Evolutionary conservation across 1,140 invertebrate species (phyloP), one percentile per base, ranked within the genome.

Genomic region (Apis dorsata): DNA sequence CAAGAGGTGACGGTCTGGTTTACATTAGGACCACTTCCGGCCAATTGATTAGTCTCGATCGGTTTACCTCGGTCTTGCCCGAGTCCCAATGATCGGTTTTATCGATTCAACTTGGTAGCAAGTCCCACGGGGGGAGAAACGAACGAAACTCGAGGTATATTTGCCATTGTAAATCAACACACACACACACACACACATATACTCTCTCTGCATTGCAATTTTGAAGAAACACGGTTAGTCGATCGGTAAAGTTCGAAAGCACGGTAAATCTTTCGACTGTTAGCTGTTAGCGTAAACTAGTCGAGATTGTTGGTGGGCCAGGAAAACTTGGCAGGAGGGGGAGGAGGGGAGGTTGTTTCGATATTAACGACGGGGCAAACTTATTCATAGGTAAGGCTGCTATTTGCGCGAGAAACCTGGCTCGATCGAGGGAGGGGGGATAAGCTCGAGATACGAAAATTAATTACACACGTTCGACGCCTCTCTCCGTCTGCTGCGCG

Each of bases 1-100:
- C 86, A 68, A 60, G 60, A 51, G 71, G 74, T 57, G 70, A 68
- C 53, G 86, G 73, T 70, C 63, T 68, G 70, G 86, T 85, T 88
- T 87, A 88, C 86, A 88, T 88, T 88, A 85, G 82, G 75, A 75
- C 86, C 86, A 88, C 83, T 88, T 88, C 83, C 86, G 75, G 63
- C 62, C 79, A 74, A 87, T 88, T 87, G 86, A 87, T 88, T 85
- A 88, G 76, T 85, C 85, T 77, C 76, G 78, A 87, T 88, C 83
- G 78, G 79, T 87, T 79, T 82, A 74, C 44, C 57, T 24, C 55
- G 49, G 62, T 13, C 63, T 65, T 57, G 75, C 51, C 10, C 73
- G 44, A 34, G 34, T 75, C 60, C 72, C 65, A 65, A 15, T 62
- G 57, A 73, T 69, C 34, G 59, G 65, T 70, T 57, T 62, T 72